Percentiles rank a stretch among this genome's conserved stretches.
These are phyloP conservation scores for Natator depressus DNA, from an alignment of 2,113 vertebrate species.

Conservation along the genomic window DNA sequence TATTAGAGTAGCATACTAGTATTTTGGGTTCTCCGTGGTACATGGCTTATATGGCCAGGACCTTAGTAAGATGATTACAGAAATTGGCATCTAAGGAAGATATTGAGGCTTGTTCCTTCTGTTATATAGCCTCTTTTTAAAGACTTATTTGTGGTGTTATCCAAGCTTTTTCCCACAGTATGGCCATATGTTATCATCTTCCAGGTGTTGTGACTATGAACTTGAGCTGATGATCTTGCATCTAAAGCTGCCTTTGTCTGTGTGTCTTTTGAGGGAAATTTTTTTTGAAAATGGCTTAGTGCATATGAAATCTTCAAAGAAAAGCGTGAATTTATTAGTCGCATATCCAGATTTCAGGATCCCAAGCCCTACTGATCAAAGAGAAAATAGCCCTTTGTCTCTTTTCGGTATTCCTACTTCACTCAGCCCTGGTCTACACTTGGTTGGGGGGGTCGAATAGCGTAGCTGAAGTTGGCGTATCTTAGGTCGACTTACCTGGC, in stretches of 20 bases:
- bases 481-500: too few relatives aligned
- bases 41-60: background rate
- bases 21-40: background rate
- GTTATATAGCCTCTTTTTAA: background rate
- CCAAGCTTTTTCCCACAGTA: background rate
- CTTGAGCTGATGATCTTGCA: background rate
- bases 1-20: background rate
- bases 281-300: background rate
- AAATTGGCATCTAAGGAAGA: background rate
- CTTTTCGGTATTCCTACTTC: rapidly evolving
- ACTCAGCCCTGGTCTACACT: too few relatives aligned
- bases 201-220: background rate
- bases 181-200: rapidly evolving
- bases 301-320: background rate
- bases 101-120: rapidly evolving
- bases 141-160: background rate
- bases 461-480: too few relatives aligned
- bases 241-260: background rate
- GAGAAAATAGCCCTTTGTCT: background rate
- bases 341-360: rapidly evolving
- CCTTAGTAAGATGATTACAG: background rate
- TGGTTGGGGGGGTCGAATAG: too few relatives aligned
- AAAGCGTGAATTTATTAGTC: background rate
- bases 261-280: background rate
- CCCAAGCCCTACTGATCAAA: rapidly evolving